Conservation (phyloP, 1,140 invertebrate species). For the Heliconius hermathena region DNA sequence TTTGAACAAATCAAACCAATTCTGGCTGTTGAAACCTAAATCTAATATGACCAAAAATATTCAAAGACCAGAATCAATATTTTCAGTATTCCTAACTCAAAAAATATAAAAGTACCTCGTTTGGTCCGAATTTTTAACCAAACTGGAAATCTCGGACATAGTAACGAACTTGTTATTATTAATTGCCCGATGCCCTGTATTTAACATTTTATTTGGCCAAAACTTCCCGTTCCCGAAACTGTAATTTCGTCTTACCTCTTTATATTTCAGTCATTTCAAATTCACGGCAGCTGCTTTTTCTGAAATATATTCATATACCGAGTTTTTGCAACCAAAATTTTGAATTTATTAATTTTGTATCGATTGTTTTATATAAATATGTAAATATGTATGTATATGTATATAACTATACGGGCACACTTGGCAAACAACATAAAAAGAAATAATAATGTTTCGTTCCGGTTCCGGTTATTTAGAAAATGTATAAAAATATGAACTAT, state of each 20-base stretch:
- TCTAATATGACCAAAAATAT: not conserved
- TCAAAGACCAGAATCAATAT: not conserved
- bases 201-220: slow-evolving; percentile 9
- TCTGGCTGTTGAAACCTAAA: not conserved
- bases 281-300: not conserved
- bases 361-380: too few relatives aligned
- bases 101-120: not conserved
- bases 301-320: not conserved
- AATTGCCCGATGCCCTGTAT: not conserved
- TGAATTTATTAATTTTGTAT: too few relatives aligned
- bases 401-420: too few relatives aligned
- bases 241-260: not conserved
- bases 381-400: too few relatives aligned
- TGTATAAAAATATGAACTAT: too few relatives aligned
- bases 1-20: too few relatives aligned
- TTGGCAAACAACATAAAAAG: too few relatives aligned
- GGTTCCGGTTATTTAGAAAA: too few relatives aligned
- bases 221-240: not conserved
- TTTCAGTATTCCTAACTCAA: not conserved
- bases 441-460: too few relatives aligned
- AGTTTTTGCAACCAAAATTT: not conserved
- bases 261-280: not conserved
- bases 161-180: slow-evolving; percentile 13
- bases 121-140: not conserved
- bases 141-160: not conserved